These are phyloP conservation scores for Premnoplex brunnescens DNA, from an alignment of 2,797 vertebrate species.

Conservation along the genomic window DNA sequence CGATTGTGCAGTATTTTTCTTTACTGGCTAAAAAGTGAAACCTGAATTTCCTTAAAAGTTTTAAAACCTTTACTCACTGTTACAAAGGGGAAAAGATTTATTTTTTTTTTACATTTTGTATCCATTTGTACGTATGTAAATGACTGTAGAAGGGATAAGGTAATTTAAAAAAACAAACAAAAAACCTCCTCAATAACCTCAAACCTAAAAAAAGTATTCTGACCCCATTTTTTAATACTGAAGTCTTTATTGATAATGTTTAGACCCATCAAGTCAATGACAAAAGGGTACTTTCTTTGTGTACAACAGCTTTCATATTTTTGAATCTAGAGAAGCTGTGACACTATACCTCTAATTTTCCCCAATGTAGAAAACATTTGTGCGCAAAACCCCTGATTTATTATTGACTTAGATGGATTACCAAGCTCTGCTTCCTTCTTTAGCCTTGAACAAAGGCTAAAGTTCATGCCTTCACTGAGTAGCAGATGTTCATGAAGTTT, in stretches of 20 bases:
- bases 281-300: not conserved
- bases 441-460: slow-evolving; percentile 56
- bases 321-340: not conserved
- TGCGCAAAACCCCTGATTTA: slow-evolving; percentile 27
- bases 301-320: not conserved
- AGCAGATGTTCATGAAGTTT: slow-evolving; percentile 55
- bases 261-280: not conserved
- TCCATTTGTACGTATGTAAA: not conserved
- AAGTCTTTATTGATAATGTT: not conserved
- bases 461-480: slow-evolving; percentile 47
- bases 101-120: not conserved
- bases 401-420: slow-evolving; percentile 65
- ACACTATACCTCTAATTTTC: not conserved
- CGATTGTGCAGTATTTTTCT: not conserved
- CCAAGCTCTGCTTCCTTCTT: slow-evolving; percentile 44
- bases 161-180: not conserved
- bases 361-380: not conserved
- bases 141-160: not conserved
- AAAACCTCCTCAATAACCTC: not conserved
- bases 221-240: not conserved
- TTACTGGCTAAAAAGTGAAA: not conserved
- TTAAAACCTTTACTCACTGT: not conserved
- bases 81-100: not conserved
- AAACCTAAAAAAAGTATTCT: not conserved
- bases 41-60: not conserved